Conservation (phyloP, 2,888 invertebrate species). For the Drosophila atroscutellata region DNA sequence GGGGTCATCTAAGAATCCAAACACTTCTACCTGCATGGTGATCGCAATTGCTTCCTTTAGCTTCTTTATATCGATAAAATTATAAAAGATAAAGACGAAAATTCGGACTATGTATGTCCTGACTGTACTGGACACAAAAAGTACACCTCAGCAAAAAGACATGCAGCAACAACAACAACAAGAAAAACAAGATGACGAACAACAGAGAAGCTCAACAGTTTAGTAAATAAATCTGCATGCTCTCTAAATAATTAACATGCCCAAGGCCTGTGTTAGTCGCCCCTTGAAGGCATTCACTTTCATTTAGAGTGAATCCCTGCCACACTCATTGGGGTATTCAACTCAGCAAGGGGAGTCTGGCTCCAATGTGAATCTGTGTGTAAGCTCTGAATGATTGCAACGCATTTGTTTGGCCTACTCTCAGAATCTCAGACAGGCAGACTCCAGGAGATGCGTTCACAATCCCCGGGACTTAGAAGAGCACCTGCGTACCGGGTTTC, state of each 20-base stretch:
- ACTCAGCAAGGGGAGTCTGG: constrained; percentile 38
- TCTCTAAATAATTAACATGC: constrained; percentile 81
- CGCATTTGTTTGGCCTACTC: constrained; percentile 60
- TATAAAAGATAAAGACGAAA: neutral
- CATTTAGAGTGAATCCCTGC: constrained; percentile 50
- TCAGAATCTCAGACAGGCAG: neutral
- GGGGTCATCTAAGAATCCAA: too few relatives aligned
- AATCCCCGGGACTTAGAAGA: constrained; percentile 9
- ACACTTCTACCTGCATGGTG: too few relatives aligned
- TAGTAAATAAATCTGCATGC: constrained; percentile 78
- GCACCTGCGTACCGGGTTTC: constrained; percentile 58
- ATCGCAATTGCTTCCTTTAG: too few relatives aligned
- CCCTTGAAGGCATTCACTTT: constrained; percentile 63
- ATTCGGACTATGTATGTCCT: neutral
- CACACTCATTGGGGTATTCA: constrained; percentile 75
- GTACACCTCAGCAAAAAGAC: constrained; percentile 42
- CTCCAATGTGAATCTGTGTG: neutral
- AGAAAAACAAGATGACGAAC: neutral
- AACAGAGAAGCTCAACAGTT: constrained; percentile 49
- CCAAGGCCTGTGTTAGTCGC: constrained; percentile 37
- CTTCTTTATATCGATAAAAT: neutral
- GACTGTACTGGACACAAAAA: constrained; percentile 3
- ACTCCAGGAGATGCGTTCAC: neutral
- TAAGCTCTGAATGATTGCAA: constrained; percentile 64
- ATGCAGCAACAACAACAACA: constrained; percentile 30